A percentile compares a stretch with the other conserved stretches of the same genome.
These are phyloP conservation scores for Metopolophium dirhodum DNA, from an alignment of 1,140 invertebrate species.

Conservation along the genomic window DNA sequence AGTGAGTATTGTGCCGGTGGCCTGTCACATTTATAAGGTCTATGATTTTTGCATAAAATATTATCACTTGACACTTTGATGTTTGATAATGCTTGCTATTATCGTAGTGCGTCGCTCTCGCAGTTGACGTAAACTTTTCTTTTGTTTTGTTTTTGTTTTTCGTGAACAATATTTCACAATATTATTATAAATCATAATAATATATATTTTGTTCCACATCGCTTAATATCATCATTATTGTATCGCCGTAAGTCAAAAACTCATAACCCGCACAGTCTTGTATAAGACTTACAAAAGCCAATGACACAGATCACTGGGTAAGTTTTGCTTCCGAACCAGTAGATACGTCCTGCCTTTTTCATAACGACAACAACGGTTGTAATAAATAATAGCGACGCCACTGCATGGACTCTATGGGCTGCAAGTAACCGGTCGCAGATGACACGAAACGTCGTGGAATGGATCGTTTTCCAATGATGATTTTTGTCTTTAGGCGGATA, in stretches of 20 bases:
- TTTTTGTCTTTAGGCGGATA: not conserved
- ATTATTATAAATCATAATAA: not conserved
- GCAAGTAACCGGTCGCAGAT: not conserved
- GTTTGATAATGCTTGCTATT: not conserved
- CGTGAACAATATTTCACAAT: not conserved
- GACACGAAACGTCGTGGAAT: not conserved
- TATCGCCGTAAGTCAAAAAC: not conserved
- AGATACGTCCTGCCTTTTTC: not conserved
- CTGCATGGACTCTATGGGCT: not conserved
- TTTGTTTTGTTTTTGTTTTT: not conserved
- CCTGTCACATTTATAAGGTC: too few relatives aligned
- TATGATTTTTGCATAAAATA: too few relatives aligned
- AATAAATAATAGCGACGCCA: too few relatives aligned
- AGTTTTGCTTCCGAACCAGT: not conserved
- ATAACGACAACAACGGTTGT: not conserved
- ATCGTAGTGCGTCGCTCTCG: not conserved
- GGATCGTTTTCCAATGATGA: not conserved
- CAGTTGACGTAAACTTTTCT: not conserved
- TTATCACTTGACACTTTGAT: too few relatives aligned
- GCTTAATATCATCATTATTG: not conserved
- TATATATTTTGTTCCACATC: not conserved
- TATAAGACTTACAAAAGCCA: conserved; percentile 18
- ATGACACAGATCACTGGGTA: conserved; percentile 53
- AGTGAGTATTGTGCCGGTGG: too few relatives aligned
- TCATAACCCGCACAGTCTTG: not conserved